Base-by-base conservation (phyloP, 2,113 vertebrate species). In the Cyprinodon tularosa region DNA sequence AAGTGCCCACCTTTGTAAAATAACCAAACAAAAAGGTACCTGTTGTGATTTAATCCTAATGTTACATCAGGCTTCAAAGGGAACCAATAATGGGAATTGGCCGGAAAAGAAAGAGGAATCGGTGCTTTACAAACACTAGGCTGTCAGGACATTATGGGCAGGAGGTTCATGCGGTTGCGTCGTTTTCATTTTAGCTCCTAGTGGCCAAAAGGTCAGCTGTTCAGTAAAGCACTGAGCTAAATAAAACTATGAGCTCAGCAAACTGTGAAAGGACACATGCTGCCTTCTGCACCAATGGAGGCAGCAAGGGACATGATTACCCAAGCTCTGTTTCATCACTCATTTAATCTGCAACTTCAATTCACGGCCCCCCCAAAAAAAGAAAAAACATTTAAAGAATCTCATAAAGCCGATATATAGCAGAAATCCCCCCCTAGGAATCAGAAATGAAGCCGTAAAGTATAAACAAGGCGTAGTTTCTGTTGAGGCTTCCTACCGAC, bases 201-300 rank as follows among this genome's bases (percentile, higher is more conserved):
- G 76, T 82, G 84, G 73, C 77, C 82, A 86, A 88, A 90, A 84
- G 90, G 87, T 93, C 91, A 93, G 85, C 80, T 83, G 88, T 84
- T 88, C 15, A 71, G 74, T 12, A 37, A 59, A 82, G 88, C 80
- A 74, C 38, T 11, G 86, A 57, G 87, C 92, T 94, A 94, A 93
- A 92, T 93, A 92, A 91, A 94, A 90, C 77, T 72, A 90, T 93
- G 93, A 94, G 90, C 89, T 93, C 92, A 94, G 85, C 80, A 77
- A 89, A 92, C 87, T 86, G 66, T 75, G 84, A 90, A 85, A 89
- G 84, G 47, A 38, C 81, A 82, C 78, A 89, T 73, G 84, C 82
- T 84, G 77, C 81, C 74, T 81, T 57, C 71, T 77, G 71, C 78
- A 78, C 77, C 79, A 83, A 62, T 57, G 53, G 81, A 77, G 77